Evolutionary conservation across 2,888 invertebrate genomes (phyloP).

Genomic region (Portevinia maculata): DNA sequence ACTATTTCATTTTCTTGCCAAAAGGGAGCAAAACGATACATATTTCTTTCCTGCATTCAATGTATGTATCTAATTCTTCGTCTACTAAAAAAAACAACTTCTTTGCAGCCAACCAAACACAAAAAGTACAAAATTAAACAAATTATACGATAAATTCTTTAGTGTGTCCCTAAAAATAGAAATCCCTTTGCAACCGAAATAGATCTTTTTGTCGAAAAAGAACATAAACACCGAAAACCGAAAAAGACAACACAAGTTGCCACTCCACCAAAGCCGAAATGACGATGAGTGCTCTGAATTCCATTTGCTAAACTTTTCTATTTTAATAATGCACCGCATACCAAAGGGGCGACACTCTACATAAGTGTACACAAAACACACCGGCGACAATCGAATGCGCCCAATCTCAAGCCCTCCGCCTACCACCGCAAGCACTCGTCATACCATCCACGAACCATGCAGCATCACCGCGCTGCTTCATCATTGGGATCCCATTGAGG

Average conservation of each 20-base stretch:
- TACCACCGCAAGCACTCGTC: conserved; percentile 25
- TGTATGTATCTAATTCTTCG: not conserved
- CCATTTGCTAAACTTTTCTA: conserved; percentile 73
- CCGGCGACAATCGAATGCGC: conserved; percentile 54
- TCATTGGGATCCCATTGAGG: conserved; percentile 65
- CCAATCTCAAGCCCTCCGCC: conserved; percentile 56
- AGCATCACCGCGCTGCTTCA: conserved; percentile 6
- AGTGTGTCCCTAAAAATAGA: conserved; percentile 61
- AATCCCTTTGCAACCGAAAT: conserved; percentile 64
- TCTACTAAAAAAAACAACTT: conserved; percentile 17
- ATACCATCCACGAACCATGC: conserved; percentile 38
- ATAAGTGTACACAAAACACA: conserved; percentile 49
- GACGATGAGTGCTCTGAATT: conserved; percentile 74
- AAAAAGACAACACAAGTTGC: conserved; percentile 62
- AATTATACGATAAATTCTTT: conserved; percentile 69
- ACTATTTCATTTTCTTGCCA: conserved; percentile 44
- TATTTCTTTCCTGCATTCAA: conserved; percentile 24
- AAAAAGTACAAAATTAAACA: conserved; percentile 64
- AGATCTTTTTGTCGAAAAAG: conserved; percentile 52
- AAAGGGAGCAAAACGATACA: conserved; percentile 20
- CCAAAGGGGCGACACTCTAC: conserved; percentile 69
- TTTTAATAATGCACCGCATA: conserved; percentile 72
- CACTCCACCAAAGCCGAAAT: conserved; percentile 51
- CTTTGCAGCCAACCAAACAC: conserved; percentile 26
- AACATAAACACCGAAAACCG: conserved; percentile 52